Evolutionary conservation across 2,113 vertebrate genomes (phyloP), one percentile per base, ranked within the genome.

Genomic region (Myrmecophaga tridactyla): DNA sequence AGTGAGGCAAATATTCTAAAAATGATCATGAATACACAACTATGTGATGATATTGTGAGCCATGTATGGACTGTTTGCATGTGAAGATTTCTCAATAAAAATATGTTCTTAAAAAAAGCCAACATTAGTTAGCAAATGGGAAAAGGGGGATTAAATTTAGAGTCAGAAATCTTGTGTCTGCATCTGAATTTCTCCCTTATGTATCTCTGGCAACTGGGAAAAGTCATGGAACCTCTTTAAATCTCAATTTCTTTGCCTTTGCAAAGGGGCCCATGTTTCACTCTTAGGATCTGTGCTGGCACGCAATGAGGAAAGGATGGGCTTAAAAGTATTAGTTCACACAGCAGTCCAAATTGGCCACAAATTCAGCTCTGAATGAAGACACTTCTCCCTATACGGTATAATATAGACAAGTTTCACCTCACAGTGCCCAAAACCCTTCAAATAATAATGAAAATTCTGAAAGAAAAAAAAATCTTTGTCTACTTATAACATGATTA

Each of bases 401-500:
- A 6, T 23, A 39, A 36, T 39, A 1, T 43, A 77, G 13, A 31
- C 7, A 58, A 20, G 5, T 73, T 73, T 89, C 34, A 78, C 1
- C 4, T 91, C 73, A 62, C 18, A 46, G 0, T 73, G 48, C 65
- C 76, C 46, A 84, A 77, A 94, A 69, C 7, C 34, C 84, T 84
- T 48, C 83, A 76, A 18, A 89, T 27, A 92, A 82, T 77, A 43
- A 65, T 29, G 23, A 77, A 58, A 90, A 85, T 39, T 39, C 1
- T 51, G 6, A 78, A 88, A 70, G 36, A 48, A 48, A 48, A 97
- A 48, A 80, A 73, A 23, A 77, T 36, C 20, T 67, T 53, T 6
- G 8, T 14, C 41, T 69, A 67, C n/a, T 88, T 92, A 46, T 18
- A 93, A 73, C n/a, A 87, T 23, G 90, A 88, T 83, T 81, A 90